Evolutionary conservation across 2,888 invertebrate genomes (phyloP).

Genomic region (Synanthedon vespiformis): DNA sequence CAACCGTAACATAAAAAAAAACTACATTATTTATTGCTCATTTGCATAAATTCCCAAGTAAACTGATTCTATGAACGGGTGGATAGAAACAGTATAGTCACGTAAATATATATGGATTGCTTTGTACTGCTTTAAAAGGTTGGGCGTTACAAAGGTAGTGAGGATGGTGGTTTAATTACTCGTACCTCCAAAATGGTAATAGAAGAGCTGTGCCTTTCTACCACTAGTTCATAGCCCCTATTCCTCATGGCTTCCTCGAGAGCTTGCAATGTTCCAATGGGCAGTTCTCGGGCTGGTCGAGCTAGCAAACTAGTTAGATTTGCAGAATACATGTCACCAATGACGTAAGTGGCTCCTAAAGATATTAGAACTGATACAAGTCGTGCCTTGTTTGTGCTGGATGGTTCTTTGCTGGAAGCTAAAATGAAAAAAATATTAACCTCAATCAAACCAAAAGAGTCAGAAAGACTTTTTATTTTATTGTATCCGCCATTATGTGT

Average conservation of each 20-base stretch:
- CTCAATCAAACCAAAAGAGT: no score
- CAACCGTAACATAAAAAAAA: no score
- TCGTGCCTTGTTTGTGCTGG: slow-evolving; percentile 74
- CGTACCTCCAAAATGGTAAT: slow-evolving; percentile 77
- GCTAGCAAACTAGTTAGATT: slow-evolving; percentile 81
- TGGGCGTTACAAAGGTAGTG: no score
- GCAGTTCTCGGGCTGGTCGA: slow-evolving; percentile 76
- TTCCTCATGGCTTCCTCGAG: slow-evolving; percentile 76
- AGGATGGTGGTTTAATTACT: slow-evolving; percentile 3
- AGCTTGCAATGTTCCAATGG: slow-evolving; percentile 75
- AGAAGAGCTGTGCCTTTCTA: slow-evolving; percentile 80
- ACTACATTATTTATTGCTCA: no score
- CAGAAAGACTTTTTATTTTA: no score
- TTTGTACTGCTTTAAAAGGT: no score
- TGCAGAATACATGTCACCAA: slow-evolving; percentile 83
- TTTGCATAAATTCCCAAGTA: no score
- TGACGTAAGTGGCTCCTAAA: slow-evolving; percentile 81
- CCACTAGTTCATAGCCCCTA: slow-evolving; percentile 74
- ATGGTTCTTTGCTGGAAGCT: slow-evolving; percentile 72
- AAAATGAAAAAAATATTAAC: neutral
- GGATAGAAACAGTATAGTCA: no score
- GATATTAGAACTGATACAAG: slow-evolving; percentile 78
- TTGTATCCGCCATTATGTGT: no score
- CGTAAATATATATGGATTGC: no score
- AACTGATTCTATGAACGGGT: no score